These are phyloP conservation scores for Hyalella azteca DNA, from an alignment of 2,888 invertebrate species.

Conservation along the genomic window DNA sequence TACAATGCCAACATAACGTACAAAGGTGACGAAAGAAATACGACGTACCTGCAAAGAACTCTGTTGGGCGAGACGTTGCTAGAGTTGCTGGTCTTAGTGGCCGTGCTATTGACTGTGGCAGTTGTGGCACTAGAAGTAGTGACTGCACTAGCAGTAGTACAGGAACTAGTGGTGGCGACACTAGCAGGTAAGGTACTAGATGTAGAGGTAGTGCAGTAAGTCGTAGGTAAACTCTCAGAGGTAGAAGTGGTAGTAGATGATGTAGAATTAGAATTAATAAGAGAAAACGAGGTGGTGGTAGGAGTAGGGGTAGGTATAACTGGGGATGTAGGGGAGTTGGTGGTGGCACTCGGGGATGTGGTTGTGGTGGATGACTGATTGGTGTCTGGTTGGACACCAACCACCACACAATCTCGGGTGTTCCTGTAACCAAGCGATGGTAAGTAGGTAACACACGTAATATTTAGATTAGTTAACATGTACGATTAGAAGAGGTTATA, in stretches of 20 bases:
- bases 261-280: not conserved
- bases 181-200: not conserved
- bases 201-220: not conserved
- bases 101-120: slow-evolving; percentile 8
- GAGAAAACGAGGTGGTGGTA: not conserved
- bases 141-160: not conserved
- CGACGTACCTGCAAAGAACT: slow-evolving; percentile 12
- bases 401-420: slow-evolving; percentile 22
- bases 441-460: not conserved
- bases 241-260: not conserved
- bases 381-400: not conserved
- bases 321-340: not conserved
- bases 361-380: not conserved
- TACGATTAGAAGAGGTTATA: too few relatives aligned
- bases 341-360: slow-evolving; percentile 13
- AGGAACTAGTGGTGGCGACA: slow-evolving; percentile 21
- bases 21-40: too few relatives aligned
- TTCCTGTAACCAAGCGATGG: not conserved
- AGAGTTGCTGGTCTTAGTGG: not conserved
- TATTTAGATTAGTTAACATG: too few relatives aligned
- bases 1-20: too few relatives aligned
- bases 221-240: not conserved
- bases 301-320: slow-evolving; percentile 16
- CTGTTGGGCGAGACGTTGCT: slow-evolving; percentile 12
- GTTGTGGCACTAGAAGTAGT: not conserved